These are phyloP conservation scores for Acanthosepion pharaonis DNA, from an alignment of 2,888 invertebrate genomes.

Conservation along the genomic window DNA sequence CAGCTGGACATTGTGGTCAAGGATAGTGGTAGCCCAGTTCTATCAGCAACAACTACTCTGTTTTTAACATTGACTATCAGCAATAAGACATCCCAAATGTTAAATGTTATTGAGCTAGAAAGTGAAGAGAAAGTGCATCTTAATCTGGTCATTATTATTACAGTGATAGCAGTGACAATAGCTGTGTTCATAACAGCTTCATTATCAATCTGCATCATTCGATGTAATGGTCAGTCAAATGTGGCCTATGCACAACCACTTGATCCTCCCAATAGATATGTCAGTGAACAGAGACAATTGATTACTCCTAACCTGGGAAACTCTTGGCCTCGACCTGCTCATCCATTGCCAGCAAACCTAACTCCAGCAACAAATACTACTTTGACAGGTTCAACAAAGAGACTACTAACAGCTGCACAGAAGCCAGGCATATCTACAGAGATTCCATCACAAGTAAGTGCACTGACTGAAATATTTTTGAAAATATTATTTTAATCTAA, in stretches of 20 bases:
- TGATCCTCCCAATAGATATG: not conserved
- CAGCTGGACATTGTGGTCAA: not conserved
- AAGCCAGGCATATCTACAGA: not conserved
- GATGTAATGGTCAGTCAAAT: not conserved
- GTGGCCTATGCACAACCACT: not conserved
- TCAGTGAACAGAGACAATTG: not conserved
- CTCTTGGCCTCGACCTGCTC: not conserved
- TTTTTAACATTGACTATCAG: not conserved
- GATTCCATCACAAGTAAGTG: not conserved
- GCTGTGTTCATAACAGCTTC: not conserved
- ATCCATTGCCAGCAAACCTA: not conserved
- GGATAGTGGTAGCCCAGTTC: constrained; percentile 9
- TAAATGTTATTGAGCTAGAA: not conserved
- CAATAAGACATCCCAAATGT: not conserved
- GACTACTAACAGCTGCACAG: not conserved
- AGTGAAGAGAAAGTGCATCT: not conserved
- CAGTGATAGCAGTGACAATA: constrained; percentile 2
- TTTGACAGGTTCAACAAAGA: not conserved
- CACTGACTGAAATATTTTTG: too few relatives aligned
- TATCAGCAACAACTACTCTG: constrained; percentile 17
- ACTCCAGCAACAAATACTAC: not conserved
- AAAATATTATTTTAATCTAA: too few relatives aligned
- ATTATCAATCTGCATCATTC: not conserved
- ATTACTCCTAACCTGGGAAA: not conserved
- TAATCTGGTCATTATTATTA: constrained; percentile 12